Evolutionary conservation across 1,140 invertebrate genomes (phyloP).

Genomic region (Pentalonia nigronervosa): DNA sequence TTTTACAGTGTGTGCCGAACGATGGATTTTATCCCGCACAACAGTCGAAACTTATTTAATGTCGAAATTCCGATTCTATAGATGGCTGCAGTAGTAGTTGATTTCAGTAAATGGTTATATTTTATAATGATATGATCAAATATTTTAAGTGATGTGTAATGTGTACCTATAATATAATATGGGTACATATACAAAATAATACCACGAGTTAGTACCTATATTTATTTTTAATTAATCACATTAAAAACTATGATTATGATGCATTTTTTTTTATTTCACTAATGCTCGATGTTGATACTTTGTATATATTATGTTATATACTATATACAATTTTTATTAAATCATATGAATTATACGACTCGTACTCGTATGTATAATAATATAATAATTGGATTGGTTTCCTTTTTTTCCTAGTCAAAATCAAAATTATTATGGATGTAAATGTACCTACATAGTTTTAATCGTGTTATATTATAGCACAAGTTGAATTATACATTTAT

Average conservation of each 20-base stretch:
- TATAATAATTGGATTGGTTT: background rate
- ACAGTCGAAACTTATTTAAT: background rate
- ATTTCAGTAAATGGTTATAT: background rate
- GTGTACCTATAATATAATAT: too few relatives aligned
- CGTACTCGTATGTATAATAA: background rate
- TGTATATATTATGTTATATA: background rate
- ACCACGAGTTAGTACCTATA: background rate
- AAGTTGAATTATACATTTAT: conserved; percentile 27
- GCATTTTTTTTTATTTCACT: background rate
- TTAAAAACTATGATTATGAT: background rate
- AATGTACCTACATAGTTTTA: conserved; percentile 19
- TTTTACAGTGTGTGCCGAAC: background rate
- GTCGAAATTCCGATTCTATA: background rate
- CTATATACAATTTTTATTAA: background rate
- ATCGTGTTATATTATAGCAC: background rate
- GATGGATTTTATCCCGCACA: background rate
- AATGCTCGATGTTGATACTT: background rate
- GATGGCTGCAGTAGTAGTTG: background rate
- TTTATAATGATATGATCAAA: background rate
- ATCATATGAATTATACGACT: background rate
- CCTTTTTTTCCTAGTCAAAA: background rate
- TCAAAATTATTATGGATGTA: background rate
- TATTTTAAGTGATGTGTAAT: background rate
- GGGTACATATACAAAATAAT: background rate
- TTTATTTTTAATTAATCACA: background rate